Conservation (phyloP, 2,797 vertebrate species). For the Danio aesculapii region DNA sequence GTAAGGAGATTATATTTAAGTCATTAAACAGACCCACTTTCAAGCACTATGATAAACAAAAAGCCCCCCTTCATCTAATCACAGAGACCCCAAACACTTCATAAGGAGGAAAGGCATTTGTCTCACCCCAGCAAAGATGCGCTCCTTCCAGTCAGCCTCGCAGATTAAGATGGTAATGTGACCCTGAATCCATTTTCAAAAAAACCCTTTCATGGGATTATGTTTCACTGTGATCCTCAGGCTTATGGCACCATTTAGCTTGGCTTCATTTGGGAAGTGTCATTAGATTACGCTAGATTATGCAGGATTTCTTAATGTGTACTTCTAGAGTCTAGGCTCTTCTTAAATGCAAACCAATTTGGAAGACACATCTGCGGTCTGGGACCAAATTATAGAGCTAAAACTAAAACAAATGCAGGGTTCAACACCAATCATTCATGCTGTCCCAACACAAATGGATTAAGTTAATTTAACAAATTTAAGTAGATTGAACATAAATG, state of each 20-base stretch:
- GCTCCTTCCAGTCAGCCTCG: conserved; percentile 19
- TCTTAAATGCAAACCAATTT: not conserved
- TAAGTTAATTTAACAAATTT: too few relatives aligned
- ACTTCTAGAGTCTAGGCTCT: not conserved
- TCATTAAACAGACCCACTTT: conserved; percentile 55
- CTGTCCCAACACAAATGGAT: too few relatives aligned
- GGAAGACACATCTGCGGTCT: not conserved
- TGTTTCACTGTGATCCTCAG: conserved; percentile 37
- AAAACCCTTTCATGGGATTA: conserved; percentile 45
- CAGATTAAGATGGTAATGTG: conserved; percentile 35
- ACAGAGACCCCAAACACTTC: conserved; percentile 39
- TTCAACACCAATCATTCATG: too few relatives aligned
- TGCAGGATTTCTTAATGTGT: not conserved
- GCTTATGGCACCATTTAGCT: conserved; percentile 30
- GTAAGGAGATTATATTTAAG: conserved; percentile 62
- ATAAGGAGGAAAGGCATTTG: conserved; percentile 36
- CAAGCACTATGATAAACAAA: conserved; percentile 49
- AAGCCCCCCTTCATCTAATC: conserved; percentile 19
- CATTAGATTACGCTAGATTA: not conserved
- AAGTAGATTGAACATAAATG: too few relatives aligned
- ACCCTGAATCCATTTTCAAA: conserved; percentile 36
- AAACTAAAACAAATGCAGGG: not conserved
- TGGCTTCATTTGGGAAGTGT: not conserved
- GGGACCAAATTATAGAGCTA: not conserved
- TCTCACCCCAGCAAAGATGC: not conserved